Base-by-base conservation (phyloP, 2,888 invertebrate species). In the Epistrophe grossulariae region DNA sequence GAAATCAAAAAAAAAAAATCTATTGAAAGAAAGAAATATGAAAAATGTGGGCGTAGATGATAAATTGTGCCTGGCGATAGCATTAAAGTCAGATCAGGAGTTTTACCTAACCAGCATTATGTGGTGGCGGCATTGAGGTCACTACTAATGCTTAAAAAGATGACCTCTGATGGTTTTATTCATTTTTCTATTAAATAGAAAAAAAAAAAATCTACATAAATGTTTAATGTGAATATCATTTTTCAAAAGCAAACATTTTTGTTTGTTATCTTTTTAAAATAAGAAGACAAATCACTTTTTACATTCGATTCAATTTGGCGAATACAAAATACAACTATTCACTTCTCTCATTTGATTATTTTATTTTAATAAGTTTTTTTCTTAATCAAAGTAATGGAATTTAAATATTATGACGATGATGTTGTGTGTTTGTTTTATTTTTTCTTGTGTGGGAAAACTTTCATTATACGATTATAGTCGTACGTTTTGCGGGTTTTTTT, bases 131-230 rank as follows among this genome's bases (percentile, higher is more conserved):
- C 40, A 57, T 48, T 52, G 50, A 77, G 77, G 59, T 72, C 66
- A 43, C 24, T 19, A 48, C 60, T 68, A 74, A 64, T 64, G 60
- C 72, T 73, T n/a, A 24, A 71, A 24, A 71, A 31, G 43, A 82
- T 77, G 82, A 82, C 82, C 82, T 82, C 72, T 77, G 64, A 55
- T 55, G 52, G 31, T 31, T 24, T 24, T 24, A 24, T 24, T 24
- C 0, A 4, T 45, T 45, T 31, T 40, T 62, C 15, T 40, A 9
- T 2, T 19, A 19, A 50, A 68, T n/a, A 31, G 7, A 15, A 13
- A 19, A 35, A 13, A 19, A 35, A 9, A 19, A 28, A 52, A 52
- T 52, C 24, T 31, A 31, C 31, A 31, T 55, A 15, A 55, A 55
- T 28, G 15, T 35, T 38, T 15, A 71, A 79, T 71, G 60, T 40